Conservation (phyloP, 2,113 vertebrate genomes). For the Limnothrissa miodon region DNA sequence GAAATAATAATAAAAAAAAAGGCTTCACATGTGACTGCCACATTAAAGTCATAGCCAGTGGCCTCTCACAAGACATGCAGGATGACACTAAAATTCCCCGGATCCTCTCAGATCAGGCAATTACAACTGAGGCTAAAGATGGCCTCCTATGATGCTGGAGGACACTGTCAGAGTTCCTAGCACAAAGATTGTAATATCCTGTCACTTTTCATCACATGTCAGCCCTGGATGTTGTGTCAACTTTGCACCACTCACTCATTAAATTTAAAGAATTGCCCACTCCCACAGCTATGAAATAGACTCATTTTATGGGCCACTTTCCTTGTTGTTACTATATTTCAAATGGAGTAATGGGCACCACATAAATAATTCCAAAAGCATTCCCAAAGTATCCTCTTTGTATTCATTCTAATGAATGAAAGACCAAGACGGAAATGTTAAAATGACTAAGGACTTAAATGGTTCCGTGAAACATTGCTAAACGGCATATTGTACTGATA, state of each 20-base stretch:
- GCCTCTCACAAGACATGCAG: neutral
- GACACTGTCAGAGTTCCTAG: neutral
- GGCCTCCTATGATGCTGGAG: neutral
- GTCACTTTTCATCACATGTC: neutral
- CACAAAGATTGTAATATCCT: neutral
- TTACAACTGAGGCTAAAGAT: neutral
- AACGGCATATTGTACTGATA: neutral
- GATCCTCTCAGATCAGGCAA: neutral
- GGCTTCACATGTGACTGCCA: neutral
- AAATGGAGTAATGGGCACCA: too few relatives aligned
- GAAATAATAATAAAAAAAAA: neutral
- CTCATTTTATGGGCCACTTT: neutral
- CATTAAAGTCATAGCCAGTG: slow-evolving; percentile 2
- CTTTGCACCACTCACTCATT: neutral
- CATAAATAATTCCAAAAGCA: neutral
- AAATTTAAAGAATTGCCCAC: too few relatives aligned
- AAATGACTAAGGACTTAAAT: neutral
- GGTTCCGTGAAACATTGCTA: neutral
- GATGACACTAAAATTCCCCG: neutral
- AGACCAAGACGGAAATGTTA: neutral
- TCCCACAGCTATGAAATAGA: neutral
- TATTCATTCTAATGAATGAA: neutral
- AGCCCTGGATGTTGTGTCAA: neutral
- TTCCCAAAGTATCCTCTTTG: neutral
- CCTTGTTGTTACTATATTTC: neutral